phyloP scores from a whole-genome alignment of 2,113 vertebrate genomes.

The Condylura cristata region DNA sequence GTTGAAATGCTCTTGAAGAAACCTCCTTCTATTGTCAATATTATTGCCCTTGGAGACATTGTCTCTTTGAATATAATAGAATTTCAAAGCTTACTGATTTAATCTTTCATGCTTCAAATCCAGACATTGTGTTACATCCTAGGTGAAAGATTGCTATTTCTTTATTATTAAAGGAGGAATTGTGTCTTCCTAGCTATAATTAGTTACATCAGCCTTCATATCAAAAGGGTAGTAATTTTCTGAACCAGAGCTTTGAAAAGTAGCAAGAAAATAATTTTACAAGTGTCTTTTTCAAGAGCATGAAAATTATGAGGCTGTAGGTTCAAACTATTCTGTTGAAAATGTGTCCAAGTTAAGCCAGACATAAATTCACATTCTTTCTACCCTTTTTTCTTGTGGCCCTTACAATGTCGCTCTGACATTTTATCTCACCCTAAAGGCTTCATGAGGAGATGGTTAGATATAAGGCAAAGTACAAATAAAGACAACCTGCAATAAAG shows the following conservation, averaged over 20 bases:
- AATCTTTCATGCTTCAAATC: slow-evolving; percentile 76
- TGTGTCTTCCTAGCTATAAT: slow-evolving; percentile 76
- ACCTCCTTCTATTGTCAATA: slow-evolving; percentile 62
- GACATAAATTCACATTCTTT: slow-evolving; percentile 47
- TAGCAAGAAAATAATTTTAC: slow-evolving; percentile 74
- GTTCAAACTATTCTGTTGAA: slow-evolving; percentile 63
- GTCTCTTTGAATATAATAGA: slow-evolving; percentile 73
- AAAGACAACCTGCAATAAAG: neutral
- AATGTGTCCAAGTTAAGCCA: slow-evolving; percentile 45
- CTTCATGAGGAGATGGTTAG: neutral
- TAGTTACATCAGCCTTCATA: slow-evolving; percentile 76
- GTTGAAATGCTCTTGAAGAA: slow-evolving; percentile 69
- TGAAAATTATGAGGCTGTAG: slow-evolving; percentile 63
- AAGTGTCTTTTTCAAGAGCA: slow-evolving; percentile 73
- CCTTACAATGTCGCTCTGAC: neutral
- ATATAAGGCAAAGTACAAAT: slow-evolving; percentile 28
- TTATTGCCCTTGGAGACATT: slow-evolving; percentile 68
- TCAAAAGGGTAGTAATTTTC: slow-evolving; percentile 78
- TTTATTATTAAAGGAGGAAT: slow-evolving; percentile 77
- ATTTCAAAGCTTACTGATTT: slow-evolving; percentile 77
- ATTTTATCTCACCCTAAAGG: slow-evolving; percentile 28
- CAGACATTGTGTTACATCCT: slow-evolving; percentile 68
- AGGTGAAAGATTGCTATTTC: slow-evolving; percentile 76
- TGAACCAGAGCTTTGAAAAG: slow-evolving; percentile 72
- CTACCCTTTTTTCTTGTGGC: neutral